These are phyloP conservation scores for Amphibalanus amphitrite DNA, from an alignment of 1,140 invertebrate species.

Conservation along the genomic window DNA sequence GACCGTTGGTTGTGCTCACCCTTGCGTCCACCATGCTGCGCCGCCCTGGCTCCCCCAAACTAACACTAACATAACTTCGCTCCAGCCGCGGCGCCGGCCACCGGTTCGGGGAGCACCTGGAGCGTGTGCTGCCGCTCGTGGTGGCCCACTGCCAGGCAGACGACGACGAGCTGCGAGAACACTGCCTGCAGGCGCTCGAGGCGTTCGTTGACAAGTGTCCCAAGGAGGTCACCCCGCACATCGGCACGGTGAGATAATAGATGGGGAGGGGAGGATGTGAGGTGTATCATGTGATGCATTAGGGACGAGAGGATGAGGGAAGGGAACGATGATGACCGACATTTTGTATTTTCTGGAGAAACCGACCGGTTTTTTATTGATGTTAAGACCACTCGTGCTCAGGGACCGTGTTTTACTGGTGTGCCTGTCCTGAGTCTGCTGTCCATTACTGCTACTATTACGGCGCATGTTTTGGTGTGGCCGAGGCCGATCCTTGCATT, in stretches of 20 bases:
- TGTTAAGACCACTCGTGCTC: too few relatives aligned
- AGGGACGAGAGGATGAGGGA: too few relatives aligned
- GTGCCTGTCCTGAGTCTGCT: too few relatives aligned
- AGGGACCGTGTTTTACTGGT: too few relatives aligned
- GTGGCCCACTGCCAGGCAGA: constrained; percentile 67
- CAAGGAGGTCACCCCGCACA: constrained; percentile 83
- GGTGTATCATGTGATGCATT: too few relatives aligned
- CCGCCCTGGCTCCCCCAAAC: too few relatives aligned
- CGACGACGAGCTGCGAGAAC: constrained; percentile 89
- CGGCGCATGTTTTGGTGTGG: constrained; percentile 3
- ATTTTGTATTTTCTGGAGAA: too few relatives aligned
- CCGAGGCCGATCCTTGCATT: too few relatives aligned
- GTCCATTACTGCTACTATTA: too few relatives aligned
- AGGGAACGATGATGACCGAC: too few relatives aligned
- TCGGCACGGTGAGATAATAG: constrained; percentile 53
- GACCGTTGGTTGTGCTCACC: constrained; percentile 8
- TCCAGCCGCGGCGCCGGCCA: constrained; percentile 80
- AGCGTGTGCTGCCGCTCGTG: constrained; percentile 71
- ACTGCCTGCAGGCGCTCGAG: constrained; percentile 51
- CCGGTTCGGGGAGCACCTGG: constrained; percentile 82
- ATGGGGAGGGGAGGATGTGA: too few relatives aligned
- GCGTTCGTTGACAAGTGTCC: constrained; percentile 89
- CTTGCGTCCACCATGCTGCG: background rate
- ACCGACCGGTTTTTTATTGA: too few relatives aligned
- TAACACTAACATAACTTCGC: constrained; percentile 7